Evolutionary conservation across 2,888 invertebrate genomes (phyloP), one percentile per base, ranked within the genome.

Genomic region (Stenchaetothrips biformis): DNA sequence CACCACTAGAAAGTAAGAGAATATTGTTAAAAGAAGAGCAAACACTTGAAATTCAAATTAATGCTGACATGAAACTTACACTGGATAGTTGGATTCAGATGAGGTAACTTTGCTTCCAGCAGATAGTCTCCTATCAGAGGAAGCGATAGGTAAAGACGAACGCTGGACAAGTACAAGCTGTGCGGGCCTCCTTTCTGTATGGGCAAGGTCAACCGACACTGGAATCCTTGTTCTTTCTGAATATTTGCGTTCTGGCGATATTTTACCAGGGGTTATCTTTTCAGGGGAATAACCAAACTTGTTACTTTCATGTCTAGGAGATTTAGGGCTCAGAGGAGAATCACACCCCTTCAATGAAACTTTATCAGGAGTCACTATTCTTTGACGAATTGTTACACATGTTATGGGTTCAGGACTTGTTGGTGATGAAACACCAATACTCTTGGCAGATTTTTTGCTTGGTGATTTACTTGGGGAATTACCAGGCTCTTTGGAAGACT

Each of bases 401-500:
- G 67, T 74, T 9, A 74, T 74, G 11, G 67, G 67, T 2, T 74
- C 67, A 21, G 67, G 25, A 21, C 67, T 74, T 25, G 67, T 21
- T 0, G 67, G 67, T 11, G 67, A 74, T 74, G 37, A 37, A 37
- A 37, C 37, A 37, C 9, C 21, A 74, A 74, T 25, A 21, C 25
- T 74, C 25, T 25, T 74, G 11, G 21, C 67, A 74, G 25, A 74
- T 74, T 74, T 74, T 74, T 74, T 74, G 67, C 25, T 74, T 9
- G 25, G 9, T 74, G 67, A 25, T 74, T 74, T 74, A 37, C 37
- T 37, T 0, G 67, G 21, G 2, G 67, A 25, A 74, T 80, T 74
- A 80, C 82, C 21, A 78, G 78, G n/a, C 74, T 74, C 78, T 78
- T 79, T 77, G 78, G 78, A 16, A 80, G 21, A 59, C 7, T 16